A percentile compares a stretch with the other conserved stretches of the same genome.
phyloP scores from a whole-genome alignment of 2,797 vertebrate genomes.

The Nyctalus aviator region DNA sequence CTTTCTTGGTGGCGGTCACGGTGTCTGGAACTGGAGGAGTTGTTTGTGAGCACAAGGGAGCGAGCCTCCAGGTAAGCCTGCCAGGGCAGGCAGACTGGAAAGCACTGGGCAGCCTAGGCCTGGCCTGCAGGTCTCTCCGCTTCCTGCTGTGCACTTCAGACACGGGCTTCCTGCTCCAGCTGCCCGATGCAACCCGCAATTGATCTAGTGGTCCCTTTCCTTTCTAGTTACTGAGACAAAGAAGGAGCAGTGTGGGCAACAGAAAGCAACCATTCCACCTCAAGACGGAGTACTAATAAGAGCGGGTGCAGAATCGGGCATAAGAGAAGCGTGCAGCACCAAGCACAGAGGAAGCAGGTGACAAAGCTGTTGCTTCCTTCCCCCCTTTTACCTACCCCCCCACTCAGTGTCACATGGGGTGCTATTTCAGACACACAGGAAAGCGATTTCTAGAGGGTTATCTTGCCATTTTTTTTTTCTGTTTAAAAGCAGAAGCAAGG shows the following conservation, averaged over 20 bases:
- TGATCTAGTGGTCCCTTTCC: too few relatives aligned
- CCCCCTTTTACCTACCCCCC: not conserved
- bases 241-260: not conserved
- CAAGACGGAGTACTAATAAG: not conserved
- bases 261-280: not conserved
- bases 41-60: not conserved
- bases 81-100: not conserved
- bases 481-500: constrained; percentile 22
- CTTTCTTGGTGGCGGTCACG: not conserved
- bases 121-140: not conserved
- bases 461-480: not conserved
- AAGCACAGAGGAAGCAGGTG: not conserved
- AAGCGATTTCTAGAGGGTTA: not conserved
- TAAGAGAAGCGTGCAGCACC: not conserved
- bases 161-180: not conserved
- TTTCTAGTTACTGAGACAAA: not conserved
- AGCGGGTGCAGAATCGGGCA: not conserved
- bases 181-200: too few relatives aligned
- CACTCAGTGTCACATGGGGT: too few relatives aligned
- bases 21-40: not conserved
- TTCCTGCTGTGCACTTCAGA: not conserved
- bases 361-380: accelerated
- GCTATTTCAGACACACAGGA: not conserved
- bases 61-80: not conserved
- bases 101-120: too few relatives aligned